These are phyloP conservation scores for Emesis castigata DNA, from an alignment of 2,888 invertebrate genomes.

Conservation along the genomic window DNA sequence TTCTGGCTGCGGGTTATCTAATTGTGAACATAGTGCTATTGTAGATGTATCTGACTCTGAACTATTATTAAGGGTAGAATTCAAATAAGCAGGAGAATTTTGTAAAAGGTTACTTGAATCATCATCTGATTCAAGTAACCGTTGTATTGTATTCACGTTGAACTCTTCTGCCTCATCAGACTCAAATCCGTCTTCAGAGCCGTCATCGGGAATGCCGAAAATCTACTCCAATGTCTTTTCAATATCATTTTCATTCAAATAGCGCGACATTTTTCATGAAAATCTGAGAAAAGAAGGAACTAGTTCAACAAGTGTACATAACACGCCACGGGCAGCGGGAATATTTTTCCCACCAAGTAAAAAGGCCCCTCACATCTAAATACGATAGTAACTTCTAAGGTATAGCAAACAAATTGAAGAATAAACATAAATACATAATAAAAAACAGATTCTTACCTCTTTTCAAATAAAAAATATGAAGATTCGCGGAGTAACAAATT, in stretches of 20 bases:
- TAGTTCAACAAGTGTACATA: too few species aligned
- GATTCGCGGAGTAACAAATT: conserved; percentile 52
- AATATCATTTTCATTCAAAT: neutral
- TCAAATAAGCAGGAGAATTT: too few species aligned
- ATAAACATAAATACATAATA: conserved; percentile 44
- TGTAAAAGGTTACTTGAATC: too few species aligned
- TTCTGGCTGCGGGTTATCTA: too few species aligned
- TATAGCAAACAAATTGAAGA: conserved; percentile 5
- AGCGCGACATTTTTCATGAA: neutral
- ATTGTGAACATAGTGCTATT: conserved; percentile 55
- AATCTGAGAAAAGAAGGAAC: too few species aligned
- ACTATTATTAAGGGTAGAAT: too few species aligned
- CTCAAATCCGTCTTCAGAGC: conserved; percentile 58
- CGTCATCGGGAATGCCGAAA: conserved; percentile 48
- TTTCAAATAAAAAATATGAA: conserved; percentile 56
- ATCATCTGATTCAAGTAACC: too few species aligned
- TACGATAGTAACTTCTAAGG: conserved; percentile 39
- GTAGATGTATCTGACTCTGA: too few species aligned
- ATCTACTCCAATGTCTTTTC: conserved; percentile 46
- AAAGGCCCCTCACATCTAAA: conserved; percentile 35
- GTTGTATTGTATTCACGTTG: too few species aligned
- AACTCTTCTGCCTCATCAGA: too few species aligned
- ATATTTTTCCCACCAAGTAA: conserved; percentile 47
- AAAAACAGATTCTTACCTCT: conserved; percentile 52
- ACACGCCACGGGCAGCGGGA: conserved; percentile 43